Conservation (phyloP, 2,113 vertebrate species). For the Pelecanus crispus region DNA sequence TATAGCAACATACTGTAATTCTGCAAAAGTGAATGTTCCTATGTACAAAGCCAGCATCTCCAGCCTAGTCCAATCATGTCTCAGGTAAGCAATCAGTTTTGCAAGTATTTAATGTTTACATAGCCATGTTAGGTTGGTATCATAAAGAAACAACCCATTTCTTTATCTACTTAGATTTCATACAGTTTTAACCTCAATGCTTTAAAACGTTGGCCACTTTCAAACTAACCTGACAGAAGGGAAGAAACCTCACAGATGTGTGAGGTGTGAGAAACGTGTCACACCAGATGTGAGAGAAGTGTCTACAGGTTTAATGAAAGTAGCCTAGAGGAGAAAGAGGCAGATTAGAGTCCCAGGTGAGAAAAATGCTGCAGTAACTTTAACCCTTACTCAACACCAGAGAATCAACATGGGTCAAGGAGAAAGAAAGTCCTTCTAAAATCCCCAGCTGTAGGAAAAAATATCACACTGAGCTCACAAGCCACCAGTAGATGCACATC, state of each 20-base stretch:
- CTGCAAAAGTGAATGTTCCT: background rate
- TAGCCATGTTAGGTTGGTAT: background rate
- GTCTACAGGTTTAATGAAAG: background rate
- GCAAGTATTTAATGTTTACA: background rate
- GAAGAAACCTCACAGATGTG: background rate
- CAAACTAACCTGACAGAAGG: background rate
- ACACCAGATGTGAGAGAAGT: too few species aligned
- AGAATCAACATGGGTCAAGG: background rate
- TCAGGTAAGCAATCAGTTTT: background rate
- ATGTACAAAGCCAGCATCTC: background rate
- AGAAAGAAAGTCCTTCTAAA: background rate
- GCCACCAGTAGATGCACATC: background rate
- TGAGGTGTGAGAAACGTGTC: too few species aligned
- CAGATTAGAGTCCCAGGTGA: background rate
- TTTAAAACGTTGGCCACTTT: background rate
- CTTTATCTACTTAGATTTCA: background rate
- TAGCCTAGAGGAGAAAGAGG: background rate
- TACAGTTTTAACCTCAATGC: background rate
- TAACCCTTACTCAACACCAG: background rate
- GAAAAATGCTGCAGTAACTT: background rate
- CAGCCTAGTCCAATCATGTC: background rate
- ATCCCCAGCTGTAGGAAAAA: background rate
- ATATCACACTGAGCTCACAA: background rate
- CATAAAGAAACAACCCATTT: background rate
- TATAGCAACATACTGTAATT: background rate